Percentiles rank a stretch among this genome's conserved stretches.
Evolutionary conservation across 2,888 invertebrate genomes (phyloP).

Genomic region (Thymelicus acteon): DNA sequence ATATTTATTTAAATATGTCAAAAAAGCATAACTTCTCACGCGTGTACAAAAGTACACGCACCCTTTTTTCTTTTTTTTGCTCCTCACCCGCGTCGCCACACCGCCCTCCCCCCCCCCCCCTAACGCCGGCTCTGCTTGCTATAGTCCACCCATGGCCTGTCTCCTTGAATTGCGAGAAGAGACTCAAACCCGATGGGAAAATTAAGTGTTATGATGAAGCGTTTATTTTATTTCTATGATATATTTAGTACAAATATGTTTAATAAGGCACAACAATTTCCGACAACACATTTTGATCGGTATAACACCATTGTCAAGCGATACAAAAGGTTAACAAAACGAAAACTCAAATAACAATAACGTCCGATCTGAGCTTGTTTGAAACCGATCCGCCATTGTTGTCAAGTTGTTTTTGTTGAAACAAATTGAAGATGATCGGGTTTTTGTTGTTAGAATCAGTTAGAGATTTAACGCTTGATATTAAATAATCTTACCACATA

Average conservation of each 20-base stretch:
- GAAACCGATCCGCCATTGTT: conserved; percentile 32
- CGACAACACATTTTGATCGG: conserved; percentile 23
- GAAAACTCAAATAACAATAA: conserved; percentile 32
- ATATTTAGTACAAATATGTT: conserved; percentile 10
- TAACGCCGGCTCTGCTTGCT: too few species aligned
- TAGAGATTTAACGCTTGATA: conserved; percentile 10
- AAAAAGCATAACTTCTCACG: too few species aligned
- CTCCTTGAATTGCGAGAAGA: too few species aligned
- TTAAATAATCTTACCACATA: neutral
- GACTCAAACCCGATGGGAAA: too few species aligned
- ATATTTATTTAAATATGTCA: too few species aligned
- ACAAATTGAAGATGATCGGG: conserved; percentile 32
- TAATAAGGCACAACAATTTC: conserved; percentile 4
- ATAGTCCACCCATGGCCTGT: too few species aligned
- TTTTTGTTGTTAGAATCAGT: conserved; percentile 21
- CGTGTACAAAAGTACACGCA: too few species aligned
- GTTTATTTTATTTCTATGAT: neutral
- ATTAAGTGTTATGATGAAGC: too few species aligned
- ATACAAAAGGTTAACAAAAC: conserved; percentile 34
- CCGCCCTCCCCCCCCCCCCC: too few species aligned
- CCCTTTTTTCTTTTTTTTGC: too few species aligned
- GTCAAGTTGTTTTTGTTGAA: conserved; percentile 29
- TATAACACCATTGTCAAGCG: conserved; percentile 21
- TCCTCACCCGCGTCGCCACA: too few species aligned
- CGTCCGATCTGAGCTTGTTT: conserved; percentile 27